These are phyloP conservation scores for Dipus sagitta DNA, from an alignment of 2,797 vertebrate species.

Conservation along the genomic window DNA sequence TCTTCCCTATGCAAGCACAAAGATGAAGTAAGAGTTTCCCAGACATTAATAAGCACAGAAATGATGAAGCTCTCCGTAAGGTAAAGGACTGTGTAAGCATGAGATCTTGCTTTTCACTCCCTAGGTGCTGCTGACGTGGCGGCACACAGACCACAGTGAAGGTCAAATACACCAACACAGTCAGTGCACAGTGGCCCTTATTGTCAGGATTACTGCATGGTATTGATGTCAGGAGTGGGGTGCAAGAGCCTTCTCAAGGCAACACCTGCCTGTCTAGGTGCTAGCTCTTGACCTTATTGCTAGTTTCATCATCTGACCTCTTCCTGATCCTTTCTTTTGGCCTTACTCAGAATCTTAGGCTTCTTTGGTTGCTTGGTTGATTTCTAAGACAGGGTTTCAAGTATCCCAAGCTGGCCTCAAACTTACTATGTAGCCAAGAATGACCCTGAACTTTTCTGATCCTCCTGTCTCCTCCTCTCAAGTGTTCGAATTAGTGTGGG, in stretches of 20 bases:
- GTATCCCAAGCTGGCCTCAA: no score
- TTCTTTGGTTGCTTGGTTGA: not conserved
- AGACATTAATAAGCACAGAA: not conserved
- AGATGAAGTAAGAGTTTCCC: not conserved
- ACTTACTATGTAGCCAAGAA: no score
- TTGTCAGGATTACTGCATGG: not conserved
- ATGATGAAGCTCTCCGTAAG: not conserved
- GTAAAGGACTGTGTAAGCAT: not conserved
- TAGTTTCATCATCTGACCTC: not conserved
- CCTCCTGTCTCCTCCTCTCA: no score
- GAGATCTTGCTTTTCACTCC: not conserved
- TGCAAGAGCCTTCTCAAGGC: not conserved
- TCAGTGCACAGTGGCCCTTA: not conserved
- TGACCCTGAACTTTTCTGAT: no score
- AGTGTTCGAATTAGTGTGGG: no score
- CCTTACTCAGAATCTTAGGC: not conserved
- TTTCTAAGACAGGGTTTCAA: no score
- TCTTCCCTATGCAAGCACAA: not conserved
- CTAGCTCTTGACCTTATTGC: not conserved
- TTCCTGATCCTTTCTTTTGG: not conserved
- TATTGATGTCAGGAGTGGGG: not conserved
- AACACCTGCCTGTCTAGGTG: slow-evolving; percentile 3
- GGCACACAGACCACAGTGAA: not conserved
- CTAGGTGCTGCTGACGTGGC: not conserved
- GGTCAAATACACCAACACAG: not conserved